These are phyloP conservation scores for Stenchaetothrips biformis DNA, from an alignment of 2,888 invertebrate species.

Conservation along the genomic window DNA sequence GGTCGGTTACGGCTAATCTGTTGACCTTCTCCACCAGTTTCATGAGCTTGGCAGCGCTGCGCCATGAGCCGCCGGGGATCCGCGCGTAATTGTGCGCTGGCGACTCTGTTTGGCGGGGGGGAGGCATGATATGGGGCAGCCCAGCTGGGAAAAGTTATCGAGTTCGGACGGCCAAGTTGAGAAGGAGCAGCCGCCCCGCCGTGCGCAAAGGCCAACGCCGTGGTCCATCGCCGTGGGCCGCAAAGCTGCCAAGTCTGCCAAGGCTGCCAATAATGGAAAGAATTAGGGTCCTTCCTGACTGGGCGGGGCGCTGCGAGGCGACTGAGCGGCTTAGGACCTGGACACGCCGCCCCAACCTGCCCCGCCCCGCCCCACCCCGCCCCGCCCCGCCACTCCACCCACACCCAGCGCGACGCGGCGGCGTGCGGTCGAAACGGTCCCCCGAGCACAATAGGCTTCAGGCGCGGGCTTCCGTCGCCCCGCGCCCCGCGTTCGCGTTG, in stretches of 20 bases:
- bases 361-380: background rate
- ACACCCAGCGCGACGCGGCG: background rate
- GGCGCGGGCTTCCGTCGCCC: background rate
- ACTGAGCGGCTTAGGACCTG: background rate
- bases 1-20: no score
- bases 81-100: no score
- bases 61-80: no score
- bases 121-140: no score
- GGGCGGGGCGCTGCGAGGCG: background rate
- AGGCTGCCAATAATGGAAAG: conserved; percentile 10
- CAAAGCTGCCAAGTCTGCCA: background rate
- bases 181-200: no score
- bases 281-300: background rate
- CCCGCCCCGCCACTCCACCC: background rate
- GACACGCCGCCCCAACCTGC: background rate
- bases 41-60: no score
- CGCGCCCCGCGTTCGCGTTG: background rate
- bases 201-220: no score
- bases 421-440: background rate
- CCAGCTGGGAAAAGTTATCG: no score
- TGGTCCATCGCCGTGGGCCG: background rate
- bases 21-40: no score
- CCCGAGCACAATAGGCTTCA: conserved; percentile 13
- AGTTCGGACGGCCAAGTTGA: no score
- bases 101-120: no score